Evolutionary conservation across 2,113 vertebrate species (phyloP), one percentile per base, ranked within the genome.

Genomic region (Cephalopterus ornatus): DNA sequence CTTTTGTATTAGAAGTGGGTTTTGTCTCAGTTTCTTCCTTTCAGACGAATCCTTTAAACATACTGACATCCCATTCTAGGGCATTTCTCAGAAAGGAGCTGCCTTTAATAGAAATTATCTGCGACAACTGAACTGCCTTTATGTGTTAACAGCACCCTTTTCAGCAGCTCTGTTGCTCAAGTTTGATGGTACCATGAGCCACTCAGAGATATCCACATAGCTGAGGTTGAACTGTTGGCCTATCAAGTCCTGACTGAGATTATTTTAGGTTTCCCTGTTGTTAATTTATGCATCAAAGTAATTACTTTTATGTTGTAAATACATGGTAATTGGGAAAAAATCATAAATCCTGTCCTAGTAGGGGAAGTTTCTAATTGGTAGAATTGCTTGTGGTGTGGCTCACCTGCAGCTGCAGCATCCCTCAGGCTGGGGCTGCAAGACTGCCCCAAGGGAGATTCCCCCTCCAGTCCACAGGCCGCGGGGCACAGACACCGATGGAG

Each of bases 401-500:
- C 14, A 26, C 12, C 32, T 83, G 72, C 55, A 55, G 81, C 28
- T 46, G 33, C 47, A 67, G 33, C 41, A 44, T 41, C 28, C 5
- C 11, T 22, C 37, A 4, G 21, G 14, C 21, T 9, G 16, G 17
- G 17, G 61, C 49, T 46, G 47, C 32, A 55, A 33, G 20, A 9
- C 20, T 4, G 2, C 53, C 13, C 0, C 2, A 11, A 30, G 46
- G 11, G 22, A 26, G 33, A 12, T 62, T 37, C 37, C 15, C 4
- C 24, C 39, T 55, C 23, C 47, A 23, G 16, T 23, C 28, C 24
- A 6, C 58, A 42, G 6, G 11, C 3, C 3, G 2, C 2, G 42
- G 14, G 0, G 0, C 46, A 3, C 9, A n/a, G 37, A 26, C 2
- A 42, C 11, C 14, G 4, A 3, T 4, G 11, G 61, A 56, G 2